Conservation (phyloP, 2,888 invertebrate species). For the Rambutsinella grinnellia region DNA sequence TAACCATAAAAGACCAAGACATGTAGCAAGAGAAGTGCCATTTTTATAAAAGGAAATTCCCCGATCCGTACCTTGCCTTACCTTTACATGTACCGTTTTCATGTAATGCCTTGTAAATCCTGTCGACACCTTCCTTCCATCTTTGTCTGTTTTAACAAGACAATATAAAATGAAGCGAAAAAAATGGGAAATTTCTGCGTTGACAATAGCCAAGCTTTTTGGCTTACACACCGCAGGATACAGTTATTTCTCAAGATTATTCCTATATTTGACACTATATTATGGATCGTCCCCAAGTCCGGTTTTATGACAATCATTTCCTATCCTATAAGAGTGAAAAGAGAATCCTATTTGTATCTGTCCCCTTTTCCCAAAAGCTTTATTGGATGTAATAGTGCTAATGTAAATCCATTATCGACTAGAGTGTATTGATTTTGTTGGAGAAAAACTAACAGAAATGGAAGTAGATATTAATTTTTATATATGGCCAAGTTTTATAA, state of each 20-base stretch:
- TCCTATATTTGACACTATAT: neutral
- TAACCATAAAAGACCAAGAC: neutral
- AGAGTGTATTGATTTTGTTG: neutral
- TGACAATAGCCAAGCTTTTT: neutral
- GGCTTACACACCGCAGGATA: neutral
- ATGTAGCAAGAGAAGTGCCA: neutral
- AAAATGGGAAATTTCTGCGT: neutral
- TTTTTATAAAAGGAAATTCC: neutral
- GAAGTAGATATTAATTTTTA: no score
- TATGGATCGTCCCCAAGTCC: neutral
- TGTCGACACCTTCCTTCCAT: slow-evolving; percentile 8
- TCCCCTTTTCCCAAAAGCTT: neutral
- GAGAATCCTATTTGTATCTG: neutral
- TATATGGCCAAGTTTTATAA: no score
- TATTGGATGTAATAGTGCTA: neutral
- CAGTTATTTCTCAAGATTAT: neutral
- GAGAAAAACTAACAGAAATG: no score
- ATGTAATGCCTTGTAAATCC: neutral
- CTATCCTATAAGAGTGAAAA: neutral
- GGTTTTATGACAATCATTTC: neutral
- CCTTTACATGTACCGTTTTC: neutral
- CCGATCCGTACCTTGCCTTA: neutral
- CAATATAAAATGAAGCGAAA: slow-evolving; percentile 10
- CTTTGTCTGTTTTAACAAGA: slow-evolving; percentile 3
- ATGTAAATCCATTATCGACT: neutral